Base-by-base conservation (phyloP, 1,140 invertebrate genomes). In the Drosophila lini region DNA sequence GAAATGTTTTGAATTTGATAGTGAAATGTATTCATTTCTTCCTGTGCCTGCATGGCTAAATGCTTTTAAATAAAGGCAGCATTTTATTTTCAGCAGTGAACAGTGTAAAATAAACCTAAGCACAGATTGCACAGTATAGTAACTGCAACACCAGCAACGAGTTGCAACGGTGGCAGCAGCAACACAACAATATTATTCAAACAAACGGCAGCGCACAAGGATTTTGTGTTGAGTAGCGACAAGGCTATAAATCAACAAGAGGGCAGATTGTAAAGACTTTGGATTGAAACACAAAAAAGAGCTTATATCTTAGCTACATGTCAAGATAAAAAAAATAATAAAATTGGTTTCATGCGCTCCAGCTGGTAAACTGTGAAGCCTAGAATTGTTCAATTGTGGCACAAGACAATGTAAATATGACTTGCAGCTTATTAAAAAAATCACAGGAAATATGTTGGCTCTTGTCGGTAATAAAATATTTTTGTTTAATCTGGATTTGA, bases 31-130 rank as follows among this genome's bases (percentile, higher is more conserved):
- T 28, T 28, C 5, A 5, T 28, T 28, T 28, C 1, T 28, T 28
- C 5, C 25, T 28, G 5, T 28, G 25, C 73, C 71, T 88, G 44
- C 76, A 88, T 82, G 83, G 67, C 58, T 71, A 88, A 77, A 68
- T 83, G 73, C 69, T 83, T 83, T 88, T 73, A 76, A 80, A 88
- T 78, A 74, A 88, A 83, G 63, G 61, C 64, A 64, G 80, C 62
- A 63, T 85, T 85, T 86, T 64, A 53, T 81, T 69, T 79, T 62
- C 52, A 50, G 64, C 59, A 52, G 22, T 75, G 45, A 50, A 83
- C 61, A 74, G 57, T 67, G 68, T 50, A 74, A 88, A 83, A 78
- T 82, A 89, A 86, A 86, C 71, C 63, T 74, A 42, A 69, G 65
- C 79, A 65, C 83, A 88, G 83, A 86, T 88, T 86, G 82, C 83